A percentile compares a stretch with the other conserved stretches of the same genome.
Conservation (phyloP, 1,140 invertebrate genomes). For the Cotesia typhae region DNA sequence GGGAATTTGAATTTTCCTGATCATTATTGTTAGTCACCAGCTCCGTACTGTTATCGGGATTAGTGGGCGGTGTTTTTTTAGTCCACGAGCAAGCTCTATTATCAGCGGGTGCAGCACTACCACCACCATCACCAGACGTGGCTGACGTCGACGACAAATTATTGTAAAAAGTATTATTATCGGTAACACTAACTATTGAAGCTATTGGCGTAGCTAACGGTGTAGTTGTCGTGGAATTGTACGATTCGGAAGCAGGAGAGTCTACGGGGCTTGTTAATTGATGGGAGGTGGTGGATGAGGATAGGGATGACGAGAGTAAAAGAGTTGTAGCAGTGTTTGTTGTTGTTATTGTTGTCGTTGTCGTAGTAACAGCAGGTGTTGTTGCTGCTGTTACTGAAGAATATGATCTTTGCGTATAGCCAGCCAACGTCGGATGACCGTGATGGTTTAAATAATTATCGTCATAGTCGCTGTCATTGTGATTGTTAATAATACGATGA, state of each 20-base stretch:
- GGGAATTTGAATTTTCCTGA: constrained; percentile 37
- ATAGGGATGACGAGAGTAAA: neutral
- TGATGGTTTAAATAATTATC: constrained; percentile 20
- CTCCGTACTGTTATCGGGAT: constrained; percentile 49
- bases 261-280: neutral
- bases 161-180: neutral
- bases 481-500: too few species aligned
- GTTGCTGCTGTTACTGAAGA: neutral
- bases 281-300: constrained; percentile 3
- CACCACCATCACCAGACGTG: constrained; percentile 36
- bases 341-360: neutral
- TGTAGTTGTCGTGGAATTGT: neutral
- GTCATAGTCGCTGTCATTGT: constrained; percentile 1
- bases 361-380: neutral
- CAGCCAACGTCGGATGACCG: constrained; percentile 17
- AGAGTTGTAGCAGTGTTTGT: neutral
- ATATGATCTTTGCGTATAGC: constrained; percentile 3
- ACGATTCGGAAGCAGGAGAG: constrained; percentile 10
- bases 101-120: constrained; percentile 37
- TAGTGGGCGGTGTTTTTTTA: constrained; percentile 33
- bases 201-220: neutral
- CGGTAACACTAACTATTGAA: neutral
- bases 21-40: constrained; percentile 56
- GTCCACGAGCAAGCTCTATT: constrained; percentile 23
- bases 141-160: constrained; percentile 25